Conservation (phyloP, 2,888 invertebrate species). For the Ypsolopha sequella region DNA sequence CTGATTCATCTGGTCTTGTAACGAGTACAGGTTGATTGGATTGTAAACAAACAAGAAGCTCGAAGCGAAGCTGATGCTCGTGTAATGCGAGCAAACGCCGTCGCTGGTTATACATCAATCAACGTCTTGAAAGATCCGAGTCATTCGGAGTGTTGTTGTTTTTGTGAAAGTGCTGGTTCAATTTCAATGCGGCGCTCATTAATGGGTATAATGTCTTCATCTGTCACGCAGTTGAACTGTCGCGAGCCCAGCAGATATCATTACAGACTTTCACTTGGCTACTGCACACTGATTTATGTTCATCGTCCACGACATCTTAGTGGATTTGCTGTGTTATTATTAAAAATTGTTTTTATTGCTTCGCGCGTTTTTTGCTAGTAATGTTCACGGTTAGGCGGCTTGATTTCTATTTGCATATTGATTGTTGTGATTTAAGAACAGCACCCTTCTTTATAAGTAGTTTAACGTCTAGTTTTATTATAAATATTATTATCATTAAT, state of each 20-base stretch:
- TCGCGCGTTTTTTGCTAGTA: no score
- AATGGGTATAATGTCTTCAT: conserved; percentile 34
- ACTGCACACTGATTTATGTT: conserved; percentile 41
- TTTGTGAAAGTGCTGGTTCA: conserved; percentile 33
- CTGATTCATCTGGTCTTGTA: neutral
- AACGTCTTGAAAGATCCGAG: neutral
- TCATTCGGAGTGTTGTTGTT: conserved; percentile 15
- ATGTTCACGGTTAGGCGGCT: no score
- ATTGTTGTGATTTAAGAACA: neutral
- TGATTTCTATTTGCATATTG: no score
- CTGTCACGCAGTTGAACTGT: conserved; percentile 28
- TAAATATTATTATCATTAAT: no score
- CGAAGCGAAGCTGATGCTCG: neutral
- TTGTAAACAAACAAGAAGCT: neutral
- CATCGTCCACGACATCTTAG: conserved; percentile 37
- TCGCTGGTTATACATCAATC: no score
- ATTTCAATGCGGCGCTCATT: conserved; percentile 23
- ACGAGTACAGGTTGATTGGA: neutral
- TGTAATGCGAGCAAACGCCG: no score
- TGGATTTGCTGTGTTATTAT: neutral
- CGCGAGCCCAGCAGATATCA: conserved; percentile 17
- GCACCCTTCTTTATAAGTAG: neutral
- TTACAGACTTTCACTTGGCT: conserved; percentile 48
- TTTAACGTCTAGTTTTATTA: neutral
- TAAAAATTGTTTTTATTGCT: no score